A percentile compares a stretch with the other conserved stretches of the same genome.
Evolutionary conservation across 2,888 invertebrate species (phyloP).

Genomic region (Napeogenes sylphis): DNA sequence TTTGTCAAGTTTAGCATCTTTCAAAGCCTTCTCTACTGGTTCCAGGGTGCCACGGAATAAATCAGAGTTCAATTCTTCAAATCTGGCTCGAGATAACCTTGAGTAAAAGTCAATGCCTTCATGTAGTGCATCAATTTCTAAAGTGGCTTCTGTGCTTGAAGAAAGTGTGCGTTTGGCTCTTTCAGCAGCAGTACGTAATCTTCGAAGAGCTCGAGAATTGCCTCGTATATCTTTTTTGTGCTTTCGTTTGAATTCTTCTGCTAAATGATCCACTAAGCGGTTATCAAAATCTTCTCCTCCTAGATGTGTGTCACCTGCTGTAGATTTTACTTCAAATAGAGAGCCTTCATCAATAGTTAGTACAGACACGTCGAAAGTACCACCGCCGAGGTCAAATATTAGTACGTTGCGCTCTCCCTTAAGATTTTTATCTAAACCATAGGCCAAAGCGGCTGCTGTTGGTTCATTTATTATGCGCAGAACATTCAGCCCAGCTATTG

Average conservation of each 20-base stretch:
- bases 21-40: conserved; percentile 87
- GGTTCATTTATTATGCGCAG: conserved; percentile 90
- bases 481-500: conserved; percentile 86
- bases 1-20: conserved; percentile 88
- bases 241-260: conserved; percentile 84
- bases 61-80: conserved; percentile 86
- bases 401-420: conserved; percentile 80
- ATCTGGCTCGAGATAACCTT: conserved; percentile 83
- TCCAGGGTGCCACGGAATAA: conserved; percentile 84
- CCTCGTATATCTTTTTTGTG: conserved; percentile 81
- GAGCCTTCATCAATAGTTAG: conserved; percentile 88
- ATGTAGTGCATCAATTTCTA: conserved; percentile 85
- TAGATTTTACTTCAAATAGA: conserved; percentile 87
- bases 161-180: conserved; percentile 87
- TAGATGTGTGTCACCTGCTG: conserved; percentile 90
- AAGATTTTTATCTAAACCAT: conserved; percentile 83
- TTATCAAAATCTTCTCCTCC: conserved; percentile 86
- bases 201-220: conserved; percentile 82
- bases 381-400: too few species aligned
- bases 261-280: conserved; percentile 80
- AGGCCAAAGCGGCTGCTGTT: conserved; percentile 85
- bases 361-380: conserved; percentile 87
- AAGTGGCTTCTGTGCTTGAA: conserved; percentile 84
- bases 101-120: conserved; percentile 85
- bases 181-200: conserved; percentile 86